Base-by-base conservation (phyloP, 2,113 vertebrate genomes). In the Thomomys bottae region DNA sequence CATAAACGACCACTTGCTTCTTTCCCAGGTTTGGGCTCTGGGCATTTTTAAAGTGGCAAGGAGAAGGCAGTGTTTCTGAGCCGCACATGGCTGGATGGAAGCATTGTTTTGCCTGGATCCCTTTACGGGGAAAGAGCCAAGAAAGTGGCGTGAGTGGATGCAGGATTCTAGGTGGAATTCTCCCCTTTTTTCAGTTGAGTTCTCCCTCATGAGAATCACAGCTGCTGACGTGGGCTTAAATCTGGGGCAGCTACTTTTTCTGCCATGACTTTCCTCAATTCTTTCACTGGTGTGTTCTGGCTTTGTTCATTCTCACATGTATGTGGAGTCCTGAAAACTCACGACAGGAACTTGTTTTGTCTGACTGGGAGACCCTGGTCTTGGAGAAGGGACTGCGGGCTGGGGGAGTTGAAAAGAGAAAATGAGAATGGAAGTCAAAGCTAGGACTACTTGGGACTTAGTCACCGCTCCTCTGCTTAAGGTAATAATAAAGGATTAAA, bases 1-100 rank as follows among this genome's bases (percentile, higher is more conserved):
- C 97, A 97, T 97, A 98, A 96, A 97, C 91, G 92, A 97, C 84
- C 91, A 94, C 96, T 97, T 97, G 96, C 93, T 97, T 97, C 97
- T 96, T 96, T 96, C 92, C 96, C 73, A 94, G 95, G 91, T 94
- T 95, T 96, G 97, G 94, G 89, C 93, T 95, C 95, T 95, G 97
- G 96, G 97, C 94, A 95, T 97, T 97, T 96, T 96, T 94, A 92
- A 96, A 97, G 96, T 96, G 95, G 90, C 96, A 96, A 94, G 96
- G 94, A 97, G 95, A 97, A 97, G 92, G 95, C 93, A 83, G 94
- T 95, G 92, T 95, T 95, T 94, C 95, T 83, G 92, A 95, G 94
- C 93, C 95, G 92, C 73, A 26, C 90, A 95, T 75, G 85, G 20
- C 89, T 94, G 84, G 93, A 71, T 86, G 42, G 80, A 92, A 89